These are phyloP conservation scores for Acinonyx jubatus DNA, from an alignment of 2,113 vertebrate species.

Conservation along the genomic window DNA sequence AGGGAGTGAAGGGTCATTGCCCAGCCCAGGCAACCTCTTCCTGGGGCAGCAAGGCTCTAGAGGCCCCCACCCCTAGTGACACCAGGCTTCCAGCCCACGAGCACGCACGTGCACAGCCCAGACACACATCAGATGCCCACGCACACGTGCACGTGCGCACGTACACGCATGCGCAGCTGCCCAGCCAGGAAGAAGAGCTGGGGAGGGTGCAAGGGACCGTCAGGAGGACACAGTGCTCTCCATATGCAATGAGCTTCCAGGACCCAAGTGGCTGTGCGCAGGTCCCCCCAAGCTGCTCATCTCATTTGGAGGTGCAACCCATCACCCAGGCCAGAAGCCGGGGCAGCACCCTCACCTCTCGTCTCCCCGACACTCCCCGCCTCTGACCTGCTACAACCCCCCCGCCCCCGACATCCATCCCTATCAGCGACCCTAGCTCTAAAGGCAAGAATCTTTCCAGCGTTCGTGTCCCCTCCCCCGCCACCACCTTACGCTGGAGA, in stretches of 20 bases:
- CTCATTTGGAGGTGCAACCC: fast-evolving
- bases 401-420: fast-evolving
- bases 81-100: not conserved
- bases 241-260: not conserved
- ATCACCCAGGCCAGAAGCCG: not conserved
- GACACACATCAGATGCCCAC: fast-evolving
- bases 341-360: not conserved
- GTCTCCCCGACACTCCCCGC: fast-evolving
- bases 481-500: not conserved
- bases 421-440: not conserved
- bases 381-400: not conserved
- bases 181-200: not conserved
- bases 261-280: not conserved
- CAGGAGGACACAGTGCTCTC: not conserved
- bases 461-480: fast-evolving
- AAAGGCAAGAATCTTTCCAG: not conserved
- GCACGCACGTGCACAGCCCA: fast-evolving
- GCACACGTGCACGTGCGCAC: fast-evolving
- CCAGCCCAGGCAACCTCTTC: not conserved
- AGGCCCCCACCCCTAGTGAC: not conserved
- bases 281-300: not conserved
- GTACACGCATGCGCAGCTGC: not conserved
- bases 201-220: not conserved
- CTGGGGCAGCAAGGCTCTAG: not conserved
- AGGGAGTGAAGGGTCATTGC: not conserved